Evolutionary conservation across 2,113 vertebrate species (phyloP), one percentile per base, ranked within the genome.

Genomic region (Erythrocercus mccallii): DNA sequence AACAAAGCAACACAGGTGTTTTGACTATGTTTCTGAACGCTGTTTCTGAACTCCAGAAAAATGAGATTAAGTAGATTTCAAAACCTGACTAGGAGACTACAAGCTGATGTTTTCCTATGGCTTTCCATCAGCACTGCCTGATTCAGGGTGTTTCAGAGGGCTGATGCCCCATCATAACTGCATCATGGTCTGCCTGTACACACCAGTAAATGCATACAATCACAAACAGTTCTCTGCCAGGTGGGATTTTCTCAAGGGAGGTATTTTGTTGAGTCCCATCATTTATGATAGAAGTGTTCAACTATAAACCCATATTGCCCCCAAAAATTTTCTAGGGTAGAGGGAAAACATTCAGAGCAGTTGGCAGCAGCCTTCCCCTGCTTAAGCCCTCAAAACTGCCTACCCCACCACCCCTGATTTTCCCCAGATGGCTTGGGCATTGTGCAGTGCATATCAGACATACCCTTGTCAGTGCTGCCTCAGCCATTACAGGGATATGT

Each of bases 401-500:
- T 31, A 24, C 17, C 16, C 21, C 11, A 31, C 18, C 25, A 25
- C 8, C 7, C 5, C 33, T 16, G 37, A 19, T 24, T 33, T 33
- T 68, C 21, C 40, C 31, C 12, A 27, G 35, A 58, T 10, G n/a
- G 10, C 15, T 24, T 18, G n/a, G 33, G 33, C 4, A 2, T 8
- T 71, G 71, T 0, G 0, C 24, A 23, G 47, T 5, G 18, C 5
- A 1, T 30, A 16, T 65, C 84, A 45, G 24, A 69, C 17, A 60
- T 4, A 53, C 12, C 15, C 9, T 31, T 48, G 16, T 28, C 78
- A 23, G 57, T 4, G 22, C 73, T 84, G n/a, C 38, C 78, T 61
- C 81, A 60, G 51, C 45, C 40, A 6, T 21, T 16, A 13, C 33
- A 58, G 66, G 0, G 2, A 30, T 19, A 27, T 0, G 0, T 0